A percentile compares a stretch with the other conserved stretches of the same genome.
Conservation (phyloP, 2,888 invertebrate genomes). For the Thymelicus lineola region DNA sequence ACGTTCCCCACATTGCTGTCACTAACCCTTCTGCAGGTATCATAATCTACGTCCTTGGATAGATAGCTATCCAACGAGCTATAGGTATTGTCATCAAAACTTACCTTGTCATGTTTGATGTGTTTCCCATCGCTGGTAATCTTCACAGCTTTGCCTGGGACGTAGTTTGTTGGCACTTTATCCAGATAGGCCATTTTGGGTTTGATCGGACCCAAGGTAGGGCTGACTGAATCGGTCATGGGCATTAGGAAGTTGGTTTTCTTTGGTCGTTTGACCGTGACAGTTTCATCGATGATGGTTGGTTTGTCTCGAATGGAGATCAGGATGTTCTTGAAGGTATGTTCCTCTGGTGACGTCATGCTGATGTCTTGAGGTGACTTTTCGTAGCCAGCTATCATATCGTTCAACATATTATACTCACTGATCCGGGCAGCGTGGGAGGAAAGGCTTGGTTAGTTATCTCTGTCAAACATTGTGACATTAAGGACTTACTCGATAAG, state of each 20-base stretch:
- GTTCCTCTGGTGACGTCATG: conserved; percentile 79
- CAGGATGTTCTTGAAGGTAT: conserved; percentile 74
- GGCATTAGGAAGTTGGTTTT: conserved; percentile 72
- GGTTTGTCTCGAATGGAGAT: conserved; percentile 75
- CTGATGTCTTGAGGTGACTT: conserved; percentile 80
- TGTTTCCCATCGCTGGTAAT: conserved; percentile 85
- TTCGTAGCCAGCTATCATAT: conserved; percentile 62
- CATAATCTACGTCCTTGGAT: conserved; percentile 71
- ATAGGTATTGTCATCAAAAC: conserved; percentile 63
- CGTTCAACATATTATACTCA: conserved; percentile 77
- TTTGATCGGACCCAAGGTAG: conserved; percentile 57
- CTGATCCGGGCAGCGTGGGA: conserved; percentile 66
- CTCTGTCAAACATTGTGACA: conserved; percentile 32
- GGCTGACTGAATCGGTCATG: conserved; percentile 68
- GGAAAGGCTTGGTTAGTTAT: conserved; percentile 42
- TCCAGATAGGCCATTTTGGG: conserved; percentile 78
- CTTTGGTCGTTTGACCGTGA: conserved; percentile 66
- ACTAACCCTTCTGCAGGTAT: conserved; percentile 68
- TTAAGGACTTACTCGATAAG: not conserved
- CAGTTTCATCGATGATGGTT: conserved; percentile 67
- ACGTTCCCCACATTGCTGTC: conserved; percentile 68
- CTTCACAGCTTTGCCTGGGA: conserved; percentile 91
- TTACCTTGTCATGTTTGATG: conserved; percentile 72
- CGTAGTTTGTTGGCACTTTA: conserved; percentile 68
- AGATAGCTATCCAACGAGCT: conserved; percentile 84